Conservation (phyloP, 2,113 vertebrate genomes). For the Lophura nycthemera region DNA sequence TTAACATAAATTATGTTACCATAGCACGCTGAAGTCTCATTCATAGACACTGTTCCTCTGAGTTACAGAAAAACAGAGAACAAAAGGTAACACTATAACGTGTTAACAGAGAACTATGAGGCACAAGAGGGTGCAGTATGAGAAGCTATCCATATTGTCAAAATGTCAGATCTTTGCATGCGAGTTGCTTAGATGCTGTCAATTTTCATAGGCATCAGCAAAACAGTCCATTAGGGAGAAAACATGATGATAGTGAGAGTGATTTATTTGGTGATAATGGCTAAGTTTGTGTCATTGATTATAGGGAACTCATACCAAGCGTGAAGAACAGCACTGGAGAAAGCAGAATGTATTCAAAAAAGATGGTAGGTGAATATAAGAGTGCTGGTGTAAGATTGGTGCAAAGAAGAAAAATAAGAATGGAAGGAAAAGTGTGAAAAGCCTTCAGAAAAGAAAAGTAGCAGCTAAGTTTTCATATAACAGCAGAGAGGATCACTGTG, state of each 20-base stretch:
- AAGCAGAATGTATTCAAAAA: not conserved
- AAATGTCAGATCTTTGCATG: not conserved
- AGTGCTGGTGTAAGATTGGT: not conserved
- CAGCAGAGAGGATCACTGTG: not conserved
- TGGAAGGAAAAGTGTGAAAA: not conserved
- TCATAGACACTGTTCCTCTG: not conserved
- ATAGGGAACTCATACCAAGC: not conserved
- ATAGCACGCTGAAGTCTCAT: not conserved
- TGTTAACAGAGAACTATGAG: not conserved
- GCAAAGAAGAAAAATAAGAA: not conserved
- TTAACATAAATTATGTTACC: conserved; percentile 30
- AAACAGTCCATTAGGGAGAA: not conserved
- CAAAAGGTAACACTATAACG: not conserved
- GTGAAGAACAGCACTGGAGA: not conserved
- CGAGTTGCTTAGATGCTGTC: not conserved
- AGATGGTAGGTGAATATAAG: not conserved
- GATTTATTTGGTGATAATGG: not conserved
- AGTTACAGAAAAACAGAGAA: not conserved
- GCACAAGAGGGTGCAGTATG: not conserved
- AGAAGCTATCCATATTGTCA: not conserved
- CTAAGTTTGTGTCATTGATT: not conserved
- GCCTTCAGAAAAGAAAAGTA: not conserved
- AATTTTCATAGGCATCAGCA: not conserved
- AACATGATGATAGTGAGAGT: not conserved
- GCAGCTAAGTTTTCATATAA: not conserved